Evolutionary conservation across 2,113 vertebrate species (phyloP).

Genomic region (Pseudorectes ferrugineus): DNA sequence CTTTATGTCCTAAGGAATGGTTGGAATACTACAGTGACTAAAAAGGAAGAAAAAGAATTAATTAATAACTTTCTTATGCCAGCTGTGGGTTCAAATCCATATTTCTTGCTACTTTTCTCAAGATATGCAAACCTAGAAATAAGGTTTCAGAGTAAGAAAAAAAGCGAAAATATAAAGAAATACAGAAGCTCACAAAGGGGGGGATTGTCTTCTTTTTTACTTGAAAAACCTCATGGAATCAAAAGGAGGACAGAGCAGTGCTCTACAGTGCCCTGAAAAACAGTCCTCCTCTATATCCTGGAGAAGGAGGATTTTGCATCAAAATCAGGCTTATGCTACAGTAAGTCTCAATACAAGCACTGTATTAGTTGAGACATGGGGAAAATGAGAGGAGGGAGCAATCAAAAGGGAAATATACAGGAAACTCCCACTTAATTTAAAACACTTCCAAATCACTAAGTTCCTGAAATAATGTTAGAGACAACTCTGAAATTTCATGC

Average conservation of each 20-base stretch:
- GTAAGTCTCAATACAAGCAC: slow-evolving; percentile 20
- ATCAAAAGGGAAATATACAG: background rate
- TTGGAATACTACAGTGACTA: background rate
- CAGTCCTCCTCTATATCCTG: background rate
- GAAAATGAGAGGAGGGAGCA: slow-evolving; percentile 10
- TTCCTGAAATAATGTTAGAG: background rate
- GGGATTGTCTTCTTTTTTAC: background rate
- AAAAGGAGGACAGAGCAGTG: background rate
- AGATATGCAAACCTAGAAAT: background rate
- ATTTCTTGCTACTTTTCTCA: background rate
- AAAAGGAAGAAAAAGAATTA: background rate
- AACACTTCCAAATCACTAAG: background rate
- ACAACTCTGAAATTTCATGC: background rate
- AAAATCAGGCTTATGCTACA: slow-evolving; percentile 10
- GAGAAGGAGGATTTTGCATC: background rate
- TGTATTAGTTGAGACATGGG: slow-evolving; percentile 4
- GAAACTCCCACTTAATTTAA: slow-evolving; percentile 35
- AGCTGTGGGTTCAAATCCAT: background rate
- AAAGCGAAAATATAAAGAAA: background rate
- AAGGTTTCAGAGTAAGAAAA: background rate
- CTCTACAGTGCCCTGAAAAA: slow-evolving; percentile 13
- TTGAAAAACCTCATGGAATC: background rate
- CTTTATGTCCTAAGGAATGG: background rate
- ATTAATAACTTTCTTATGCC: background rate
- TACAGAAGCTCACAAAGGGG: background rate